Evolutionary conservation across 2,113 vertebrate genomes (phyloP).

Genomic region (Nicator chloris): DNA sequence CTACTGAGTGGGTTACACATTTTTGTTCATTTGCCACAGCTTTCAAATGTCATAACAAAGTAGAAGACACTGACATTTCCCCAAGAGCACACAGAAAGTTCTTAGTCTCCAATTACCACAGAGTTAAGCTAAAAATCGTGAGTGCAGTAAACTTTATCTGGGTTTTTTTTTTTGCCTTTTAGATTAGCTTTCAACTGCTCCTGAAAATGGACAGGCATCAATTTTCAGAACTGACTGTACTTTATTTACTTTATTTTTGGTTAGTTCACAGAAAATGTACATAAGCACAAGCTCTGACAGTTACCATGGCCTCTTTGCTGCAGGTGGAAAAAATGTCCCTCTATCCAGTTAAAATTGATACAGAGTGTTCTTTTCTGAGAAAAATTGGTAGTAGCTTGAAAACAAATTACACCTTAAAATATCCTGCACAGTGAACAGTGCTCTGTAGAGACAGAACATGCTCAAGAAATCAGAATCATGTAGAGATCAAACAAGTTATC

Average conservation of each 20-base stretch:
- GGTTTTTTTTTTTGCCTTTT: background rate
- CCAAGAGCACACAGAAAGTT: background rate
- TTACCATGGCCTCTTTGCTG: background rate
- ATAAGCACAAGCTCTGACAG: background rate
- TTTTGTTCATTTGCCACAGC: background rate
- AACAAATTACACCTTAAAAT: slow-evolving; percentile 21
- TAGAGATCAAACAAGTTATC: background rate
- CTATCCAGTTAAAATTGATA: background rate
- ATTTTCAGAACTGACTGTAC: background rate
- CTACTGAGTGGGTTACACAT: background rate
- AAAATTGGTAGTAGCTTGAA: background rate
- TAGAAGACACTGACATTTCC: slow-evolving; percentile 9
- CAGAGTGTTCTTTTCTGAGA: background rate
- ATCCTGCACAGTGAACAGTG: background rate
- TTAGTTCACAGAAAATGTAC: background rate
- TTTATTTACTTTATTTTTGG: background rate
- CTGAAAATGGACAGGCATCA: background rate
- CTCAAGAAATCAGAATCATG: background rate
- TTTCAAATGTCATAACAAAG: slow-evolving; percentile 11
- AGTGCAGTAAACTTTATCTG: background rate
- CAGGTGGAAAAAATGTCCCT: background rate
- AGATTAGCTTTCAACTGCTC: background rate
- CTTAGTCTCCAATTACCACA: background rate
- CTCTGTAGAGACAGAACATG: background rate
- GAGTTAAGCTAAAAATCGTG: background rate